phyloP scores from a whole-genome alignment of 1,140 invertebrate genomes.

The Procambarus clarkii region DNA sequence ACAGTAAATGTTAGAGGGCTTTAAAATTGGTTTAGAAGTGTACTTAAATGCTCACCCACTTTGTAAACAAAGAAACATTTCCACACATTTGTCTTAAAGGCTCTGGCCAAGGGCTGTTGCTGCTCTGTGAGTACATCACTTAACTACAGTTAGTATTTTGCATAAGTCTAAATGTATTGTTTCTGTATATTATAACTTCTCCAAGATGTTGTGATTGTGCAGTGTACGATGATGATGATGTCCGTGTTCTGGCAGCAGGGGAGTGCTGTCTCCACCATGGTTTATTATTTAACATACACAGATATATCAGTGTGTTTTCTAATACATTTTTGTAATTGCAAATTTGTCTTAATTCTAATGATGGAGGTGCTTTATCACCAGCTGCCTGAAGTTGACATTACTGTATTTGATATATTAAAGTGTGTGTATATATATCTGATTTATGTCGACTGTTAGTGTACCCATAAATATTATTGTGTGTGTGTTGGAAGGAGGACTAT shows the following conservation, averaged over 20 bases:
- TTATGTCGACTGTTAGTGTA: conserved; percentile 34
- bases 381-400: conserved; percentile 22
- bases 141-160: background rate
- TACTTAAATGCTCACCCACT: background rate
- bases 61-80: background rate
- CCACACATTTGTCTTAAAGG: background rate
- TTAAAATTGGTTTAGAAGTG: background rate
- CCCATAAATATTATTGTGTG: conserved; percentile 7
- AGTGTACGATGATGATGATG: background rate
- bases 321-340: background rate
- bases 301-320: background rate
- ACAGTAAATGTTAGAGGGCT: background rate
- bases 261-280: background rate
- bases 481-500: conserved; percentile 20
- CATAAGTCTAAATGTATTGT: conserved; percentile 23
- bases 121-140: background rate
- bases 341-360: background rate
- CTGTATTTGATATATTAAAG: conserved; percentile 29
- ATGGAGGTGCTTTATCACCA: background rate
- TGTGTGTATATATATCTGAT: conserved; percentile 19
- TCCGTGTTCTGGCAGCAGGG: conserved; percentile 17
- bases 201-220: conserved; percentile 22
- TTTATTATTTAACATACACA: background rate
- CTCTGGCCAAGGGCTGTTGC: background rate
- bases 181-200: conserved; percentile 25